Percentiles rank a stretch among this genome's conserved stretches.
Conservation (phyloP, 2,113 vertebrate genomes). For the Heterotilapia buettikoferi region DNA sequence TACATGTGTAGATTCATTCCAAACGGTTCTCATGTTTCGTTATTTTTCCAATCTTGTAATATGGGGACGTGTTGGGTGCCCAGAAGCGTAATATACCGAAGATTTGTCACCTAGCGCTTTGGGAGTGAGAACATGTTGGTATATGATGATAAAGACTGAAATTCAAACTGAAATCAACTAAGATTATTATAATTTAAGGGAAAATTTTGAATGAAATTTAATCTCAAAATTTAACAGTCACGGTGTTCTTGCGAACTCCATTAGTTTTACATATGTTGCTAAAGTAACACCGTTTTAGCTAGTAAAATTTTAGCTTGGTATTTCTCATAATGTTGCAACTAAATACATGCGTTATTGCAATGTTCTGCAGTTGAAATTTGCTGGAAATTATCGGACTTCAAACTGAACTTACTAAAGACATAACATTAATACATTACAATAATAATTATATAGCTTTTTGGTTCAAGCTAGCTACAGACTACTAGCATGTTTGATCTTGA, state of each 20-base stretch:
- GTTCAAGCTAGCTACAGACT: not conserved
- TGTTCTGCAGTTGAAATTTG: not conserved
- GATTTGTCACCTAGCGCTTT: not conserved
- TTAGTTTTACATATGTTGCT: not conserved
- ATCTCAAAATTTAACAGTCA: not conserved
- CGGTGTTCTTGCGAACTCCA: accelerated
- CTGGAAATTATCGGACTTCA: not conserved
- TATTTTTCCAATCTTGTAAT: not conserved
- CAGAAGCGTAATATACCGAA: accelerated
- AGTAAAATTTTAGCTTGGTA: accelerated
- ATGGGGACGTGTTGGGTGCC: accelerated
- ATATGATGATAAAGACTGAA: not conserved
- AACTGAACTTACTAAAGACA: accelerated
- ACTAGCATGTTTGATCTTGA: not conserved
- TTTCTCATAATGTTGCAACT: not conserved
- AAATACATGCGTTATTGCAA: not conserved
- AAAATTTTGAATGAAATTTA: accelerated
- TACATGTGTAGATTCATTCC: accelerated
- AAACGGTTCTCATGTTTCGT: accelerated
- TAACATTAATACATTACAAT: not conserved
- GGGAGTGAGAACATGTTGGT: not conserved
- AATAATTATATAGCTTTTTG: not conserved
- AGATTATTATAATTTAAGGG: not conserved
- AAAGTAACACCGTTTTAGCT: not conserved
- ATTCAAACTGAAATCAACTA: not conserved